phyloP scores from a whole-genome alignment of 1,140 invertebrate species.

The Chrysomallon squamiferum region DNA sequence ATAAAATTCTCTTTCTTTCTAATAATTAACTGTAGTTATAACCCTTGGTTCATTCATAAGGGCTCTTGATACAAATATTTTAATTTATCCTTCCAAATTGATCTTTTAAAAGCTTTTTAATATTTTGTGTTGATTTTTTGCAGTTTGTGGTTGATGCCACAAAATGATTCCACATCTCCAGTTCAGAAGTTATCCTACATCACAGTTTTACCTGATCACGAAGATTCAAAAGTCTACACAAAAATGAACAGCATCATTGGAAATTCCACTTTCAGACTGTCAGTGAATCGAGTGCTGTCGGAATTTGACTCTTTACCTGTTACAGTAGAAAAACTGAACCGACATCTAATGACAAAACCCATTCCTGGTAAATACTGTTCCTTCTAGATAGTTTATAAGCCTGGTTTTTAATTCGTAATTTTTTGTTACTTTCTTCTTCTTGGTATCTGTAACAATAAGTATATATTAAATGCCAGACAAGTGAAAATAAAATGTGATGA shows the following conservation, averaged over 20 bases:
- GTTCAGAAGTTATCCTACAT: conserved; percentile 36
- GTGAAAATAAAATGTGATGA: too few relatives aligned
- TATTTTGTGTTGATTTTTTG: not conserved
- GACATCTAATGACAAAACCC: conserved; percentile 33
- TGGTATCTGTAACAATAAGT: too few relatives aligned
- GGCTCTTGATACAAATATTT: too few relatives aligned
- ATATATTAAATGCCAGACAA: too few relatives aligned
- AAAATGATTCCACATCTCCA: conserved; percentile 8
- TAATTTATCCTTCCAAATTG: too few relatives aligned
- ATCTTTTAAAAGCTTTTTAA: too few relatives aligned
- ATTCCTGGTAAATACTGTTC: conserved; percentile 26
- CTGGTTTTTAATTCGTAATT: too few relatives aligned
- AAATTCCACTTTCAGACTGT: not conserved
- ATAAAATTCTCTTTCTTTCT: too few relatives aligned
- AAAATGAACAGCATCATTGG: conserved; percentile 8
- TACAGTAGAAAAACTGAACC: conserved; percentile 30
- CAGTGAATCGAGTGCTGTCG: conserved; percentile 5
- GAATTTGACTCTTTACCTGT: conserved; percentile 21
- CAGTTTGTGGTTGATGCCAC: conserved; percentile 36
- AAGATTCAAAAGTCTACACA: not conserved
- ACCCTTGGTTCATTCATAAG: too few relatives aligned
- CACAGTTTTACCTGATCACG: conserved; percentile 29
- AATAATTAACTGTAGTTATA: too few relatives aligned
- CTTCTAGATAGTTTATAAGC: too few relatives aligned
- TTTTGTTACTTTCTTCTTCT: too few relatives aligned